A percentile compares a stretch with the other conserved stretches of the same genome.
phyloP scores from a whole-genome alignment of 2,797 vertebrate genomes.

The Cryptoblepharus egeriae region DNA sequence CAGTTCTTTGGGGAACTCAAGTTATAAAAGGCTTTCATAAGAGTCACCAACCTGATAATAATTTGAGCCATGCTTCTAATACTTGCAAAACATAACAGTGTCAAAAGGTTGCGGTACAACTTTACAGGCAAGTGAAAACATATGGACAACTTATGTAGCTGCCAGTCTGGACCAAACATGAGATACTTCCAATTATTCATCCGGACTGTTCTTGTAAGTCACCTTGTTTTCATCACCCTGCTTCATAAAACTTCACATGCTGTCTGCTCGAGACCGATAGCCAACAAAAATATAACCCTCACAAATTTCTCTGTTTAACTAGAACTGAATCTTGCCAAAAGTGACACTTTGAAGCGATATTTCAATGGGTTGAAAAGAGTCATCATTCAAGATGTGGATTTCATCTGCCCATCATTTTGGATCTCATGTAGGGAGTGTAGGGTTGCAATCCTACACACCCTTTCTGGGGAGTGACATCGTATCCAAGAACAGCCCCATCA shows the following conservation, averaged over 20 bases:
- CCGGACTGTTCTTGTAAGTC: conserved; percentile 46
- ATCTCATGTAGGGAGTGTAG: background rate
- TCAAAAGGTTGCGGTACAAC: background rate
- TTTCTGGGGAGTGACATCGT: too few species aligned
- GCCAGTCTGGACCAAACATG: conserved; percentile 23
- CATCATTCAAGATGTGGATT: background rate
- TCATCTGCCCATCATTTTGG: background rate
- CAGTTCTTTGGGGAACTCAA: conserved; percentile 19
- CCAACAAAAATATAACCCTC: conserved; percentile 50
- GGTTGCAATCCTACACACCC: too few species aligned
- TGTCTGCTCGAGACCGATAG: conserved; percentile 44
- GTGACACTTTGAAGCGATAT: background rate
- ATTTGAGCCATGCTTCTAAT: conserved; percentile 22
- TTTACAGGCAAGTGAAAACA: conserved; percentile 45
- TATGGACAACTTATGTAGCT: conserved; percentile 42
- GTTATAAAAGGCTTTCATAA: conserved; percentile 27
- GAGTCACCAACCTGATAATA: conserved; percentile 52
- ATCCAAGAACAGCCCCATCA: too few species aligned
- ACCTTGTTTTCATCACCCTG: conserved; percentile 54
- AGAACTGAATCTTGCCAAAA: background rate
- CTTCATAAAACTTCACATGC: conserved; percentile 48
- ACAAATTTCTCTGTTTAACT: conserved; percentile 16
- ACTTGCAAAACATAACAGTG: conserved; percentile 7
- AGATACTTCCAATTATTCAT: conserved; percentile 31
- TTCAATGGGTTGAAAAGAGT: background rate